Conservation (phyloP, 2,888 invertebrate species). For the Thecophora atra region DNA sequence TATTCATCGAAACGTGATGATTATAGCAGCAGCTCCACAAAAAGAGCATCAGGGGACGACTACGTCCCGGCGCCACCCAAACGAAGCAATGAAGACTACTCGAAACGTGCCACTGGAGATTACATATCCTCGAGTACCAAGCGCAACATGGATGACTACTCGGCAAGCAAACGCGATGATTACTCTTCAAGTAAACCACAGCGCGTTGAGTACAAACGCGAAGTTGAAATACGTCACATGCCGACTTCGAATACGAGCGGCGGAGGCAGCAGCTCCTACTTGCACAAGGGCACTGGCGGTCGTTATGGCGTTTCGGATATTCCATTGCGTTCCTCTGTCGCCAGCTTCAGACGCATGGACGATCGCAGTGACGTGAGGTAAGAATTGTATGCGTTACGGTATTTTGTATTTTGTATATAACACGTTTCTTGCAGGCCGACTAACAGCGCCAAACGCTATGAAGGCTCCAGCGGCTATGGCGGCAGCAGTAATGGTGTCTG, state of each 20-base stretch:
- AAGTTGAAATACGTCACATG: constrained; percentile 63
- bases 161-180: constrained; percentile 57
- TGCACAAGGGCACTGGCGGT: constrained; percentile 48
- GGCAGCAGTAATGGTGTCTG: constrained; percentile 51
- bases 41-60: constrained; percentile 58
- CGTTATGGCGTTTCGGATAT: constrained; percentile 56
- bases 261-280: constrained; percentile 50
- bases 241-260: constrained; percentile 42
- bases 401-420: neutral
- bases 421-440: constrained; percentile 12
- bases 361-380: constrained; percentile 49
- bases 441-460: constrained; percentile 58
- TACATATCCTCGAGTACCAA: constrained; percentile 54
- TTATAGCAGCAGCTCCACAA: constrained; percentile 45
- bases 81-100: constrained; percentile 52
- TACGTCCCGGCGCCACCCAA: constrained; percentile 56
- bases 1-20: constrained; percentile 49
- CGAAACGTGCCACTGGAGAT: constrained; percentile 52
- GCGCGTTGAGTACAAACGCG: constrained; percentile 60
- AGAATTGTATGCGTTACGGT: neutral
- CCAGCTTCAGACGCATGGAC: constrained; percentile 56
- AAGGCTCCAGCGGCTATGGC: constrained; percentile 54
- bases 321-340: constrained; percentile 49
- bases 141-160: constrained; percentile 53
- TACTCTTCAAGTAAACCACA: constrained; percentile 46